Percentiles rank a stretch among this genome's conserved stretches.
Evolutionary conservation across 2,888 invertebrate species (phyloP).

Genomic region (Pandemis cinnamomeana): DNA sequence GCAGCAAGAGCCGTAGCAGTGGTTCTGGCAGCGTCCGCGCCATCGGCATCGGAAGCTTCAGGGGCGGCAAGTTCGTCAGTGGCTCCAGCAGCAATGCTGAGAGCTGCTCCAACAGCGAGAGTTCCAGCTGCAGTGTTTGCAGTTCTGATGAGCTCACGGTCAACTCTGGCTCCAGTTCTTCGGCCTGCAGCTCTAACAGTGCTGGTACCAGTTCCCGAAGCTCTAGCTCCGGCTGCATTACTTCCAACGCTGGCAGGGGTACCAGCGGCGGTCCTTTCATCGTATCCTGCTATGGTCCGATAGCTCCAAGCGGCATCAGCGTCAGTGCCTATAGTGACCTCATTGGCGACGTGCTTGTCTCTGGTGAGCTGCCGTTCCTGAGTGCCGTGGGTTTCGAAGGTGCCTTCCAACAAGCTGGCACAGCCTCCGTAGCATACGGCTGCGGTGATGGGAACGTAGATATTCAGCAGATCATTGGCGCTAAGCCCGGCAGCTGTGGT

Average conservation of each 20-base stretch:
- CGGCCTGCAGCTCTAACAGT: neutral
- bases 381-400: conserved; percentile 56
- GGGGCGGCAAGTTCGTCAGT: neutral
- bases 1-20: neutral
- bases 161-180: neutral
- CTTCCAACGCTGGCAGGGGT: neutral
- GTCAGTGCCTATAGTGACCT: conserved; percentile 43
- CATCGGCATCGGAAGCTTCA: neutral
- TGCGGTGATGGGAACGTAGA: conserved; percentile 44
- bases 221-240: neutral
- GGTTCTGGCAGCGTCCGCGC: neutral
- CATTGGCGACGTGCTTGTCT: conserved; percentile 49
- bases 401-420: conserved; percentile 18
- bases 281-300: conserved; percentile 16
- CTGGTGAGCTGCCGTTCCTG: conserved; percentile 58
- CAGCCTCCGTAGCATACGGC: conserved; percentile 44
- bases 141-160: no score
- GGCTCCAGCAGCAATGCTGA: neutral
- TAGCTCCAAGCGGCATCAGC: conserved; percentile 43
- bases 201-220: neutral
- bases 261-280: conserved; percentile 25
- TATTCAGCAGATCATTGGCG: conserved; percentile 17
- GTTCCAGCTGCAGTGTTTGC: neutral
- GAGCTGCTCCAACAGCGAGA: neutral
- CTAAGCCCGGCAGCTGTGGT: neutral